A percentile compares a stretch with the other conserved stretches of the same genome.
These are phyloP conservation scores for Cryptocephalus primarius DNA, from an alignment of 2,888 invertebrate species.

Conservation along the genomic window DNA sequence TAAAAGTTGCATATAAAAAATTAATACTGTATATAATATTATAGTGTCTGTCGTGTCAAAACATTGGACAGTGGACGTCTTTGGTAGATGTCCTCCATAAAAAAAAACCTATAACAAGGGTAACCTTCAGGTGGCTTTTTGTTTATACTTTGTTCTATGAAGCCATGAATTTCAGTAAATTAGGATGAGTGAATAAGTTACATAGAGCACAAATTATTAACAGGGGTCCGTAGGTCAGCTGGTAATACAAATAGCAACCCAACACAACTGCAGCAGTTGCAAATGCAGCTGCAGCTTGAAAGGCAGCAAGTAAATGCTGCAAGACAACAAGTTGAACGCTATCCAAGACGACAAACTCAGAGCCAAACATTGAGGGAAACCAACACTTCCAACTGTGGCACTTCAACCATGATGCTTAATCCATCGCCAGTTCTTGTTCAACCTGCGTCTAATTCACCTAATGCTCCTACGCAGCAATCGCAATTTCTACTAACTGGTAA, in stretches of 20 bases:
- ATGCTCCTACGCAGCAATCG: constrained; percentile 27
- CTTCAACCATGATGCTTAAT: constrained; percentile 31
- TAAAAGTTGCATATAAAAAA: no score
- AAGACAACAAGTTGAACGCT: constrained; percentile 79
- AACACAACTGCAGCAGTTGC: constrained; percentile 82
- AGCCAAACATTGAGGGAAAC: constrained; percentile 29
- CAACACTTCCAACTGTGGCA: constrained; percentile 22
- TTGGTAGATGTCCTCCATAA: no score
- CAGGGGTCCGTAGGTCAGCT: constrained; percentile 63
- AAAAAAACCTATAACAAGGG: no score
- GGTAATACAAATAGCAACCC: constrained; percentile 48
- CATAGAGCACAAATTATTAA: no score
- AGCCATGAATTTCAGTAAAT: no score
- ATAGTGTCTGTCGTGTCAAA: no score
- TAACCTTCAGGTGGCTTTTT: no score
- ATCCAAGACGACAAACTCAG: constrained; percentile 73
- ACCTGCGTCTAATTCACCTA: constrained; percentile 27
- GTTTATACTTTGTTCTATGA: no score
- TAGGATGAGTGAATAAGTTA: no score
- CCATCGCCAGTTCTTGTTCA: constrained; percentile 30
- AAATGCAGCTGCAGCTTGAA: constrained; percentile 90
- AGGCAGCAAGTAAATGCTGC: constrained; percentile 78
- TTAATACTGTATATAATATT: no score
- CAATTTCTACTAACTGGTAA: constrained; percentile 31
- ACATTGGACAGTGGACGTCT: no score